Conservation (phyloP, 2,113 vertebrate genomes). For the Nestor notabilis region DNA sequence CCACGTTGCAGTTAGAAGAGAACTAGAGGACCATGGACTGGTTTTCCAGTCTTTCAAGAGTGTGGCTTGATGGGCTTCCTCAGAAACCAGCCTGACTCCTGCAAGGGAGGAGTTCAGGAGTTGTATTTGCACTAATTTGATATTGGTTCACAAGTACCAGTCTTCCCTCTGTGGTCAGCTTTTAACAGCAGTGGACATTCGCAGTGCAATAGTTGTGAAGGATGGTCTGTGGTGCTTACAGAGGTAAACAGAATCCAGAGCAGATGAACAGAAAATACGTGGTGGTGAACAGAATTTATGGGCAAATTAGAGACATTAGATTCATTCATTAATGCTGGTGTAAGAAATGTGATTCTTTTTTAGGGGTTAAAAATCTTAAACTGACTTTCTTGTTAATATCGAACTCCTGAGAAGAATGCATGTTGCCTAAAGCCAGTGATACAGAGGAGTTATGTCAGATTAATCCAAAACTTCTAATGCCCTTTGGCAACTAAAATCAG, state of each 20-base stretch:
- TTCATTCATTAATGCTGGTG: not conserved
- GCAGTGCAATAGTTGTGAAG: not conserved
- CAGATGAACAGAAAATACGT: not conserved
- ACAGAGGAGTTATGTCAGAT: not conserved
- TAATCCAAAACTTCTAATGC: not conserved
- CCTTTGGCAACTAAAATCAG: not conserved
- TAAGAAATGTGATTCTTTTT: not conserved
- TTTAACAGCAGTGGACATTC: not conserved
- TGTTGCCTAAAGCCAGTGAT: not conserved
- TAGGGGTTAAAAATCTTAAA: not conserved
- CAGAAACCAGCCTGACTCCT: not conserved
- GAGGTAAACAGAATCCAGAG: not conserved
- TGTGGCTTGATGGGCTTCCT: not conserved
- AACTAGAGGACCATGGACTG: not conserved
- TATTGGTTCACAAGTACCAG: not conserved
- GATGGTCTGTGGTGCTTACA: not conserved
- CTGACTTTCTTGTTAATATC: not conserved
- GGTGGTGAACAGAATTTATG: not conserved
- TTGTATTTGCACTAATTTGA: not conserved
- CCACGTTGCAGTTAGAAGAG: not conserved
- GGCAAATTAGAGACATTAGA: not conserved
- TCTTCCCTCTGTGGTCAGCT: not conserved
- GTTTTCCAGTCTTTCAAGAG: not conserved
- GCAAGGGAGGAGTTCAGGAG: not conserved
- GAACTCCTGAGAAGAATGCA: not conserved